Evolutionary conservation across 2,888 invertebrate species (phyloP).

Genomic region (Eupithecia tripunctaria): DNA sequence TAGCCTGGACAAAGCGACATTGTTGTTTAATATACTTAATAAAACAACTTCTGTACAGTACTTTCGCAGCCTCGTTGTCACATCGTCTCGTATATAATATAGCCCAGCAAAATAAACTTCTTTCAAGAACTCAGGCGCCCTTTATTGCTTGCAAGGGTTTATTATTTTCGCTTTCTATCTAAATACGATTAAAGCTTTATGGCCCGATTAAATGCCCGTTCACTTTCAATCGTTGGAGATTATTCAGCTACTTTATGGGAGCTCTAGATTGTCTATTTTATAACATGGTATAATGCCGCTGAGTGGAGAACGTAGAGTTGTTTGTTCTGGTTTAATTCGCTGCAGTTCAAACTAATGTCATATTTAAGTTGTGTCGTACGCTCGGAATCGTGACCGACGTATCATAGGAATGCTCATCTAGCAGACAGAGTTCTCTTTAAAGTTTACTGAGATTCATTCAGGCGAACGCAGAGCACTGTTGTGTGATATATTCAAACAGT

Average conservation of each 20-base stretch:
- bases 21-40: conserved; percentile 57
- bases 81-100: conserved; percentile 5
- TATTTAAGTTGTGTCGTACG: conserved; percentile 46
- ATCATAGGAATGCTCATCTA: conserved; percentile 15
- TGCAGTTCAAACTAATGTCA: conserved; percentile 44
- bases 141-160: conserved; percentile 31
- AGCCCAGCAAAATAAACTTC: conserved; percentile 10
- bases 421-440: neutral
- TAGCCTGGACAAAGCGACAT: conserved; percentile 59
- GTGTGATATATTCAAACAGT: conserved; percentile 6
- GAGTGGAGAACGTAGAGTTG: conserved; percentile 40
- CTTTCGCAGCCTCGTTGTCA: conserved; percentile 11
- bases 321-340: conserved; percentile 58
- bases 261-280: conserved; percentile 30
- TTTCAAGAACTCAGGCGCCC: conserved; percentile 31
- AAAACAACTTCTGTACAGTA: conserved; percentile 44
- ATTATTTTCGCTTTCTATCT: conserved; percentile 43
- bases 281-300: conserved; percentile 19
- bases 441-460: conserved; percentile 17
- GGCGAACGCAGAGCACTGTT: neutral
- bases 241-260: conserved; percentile 36
- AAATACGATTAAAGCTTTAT: conserved; percentile 45
- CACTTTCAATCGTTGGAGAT: conserved; percentile 40
- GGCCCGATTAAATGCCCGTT: conserved; percentile 47
- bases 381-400: conserved; percentile 16